Conservation (phyloP, 2,888 invertebrate genomes). For the Lasioglossum leucozonium region DNA sequence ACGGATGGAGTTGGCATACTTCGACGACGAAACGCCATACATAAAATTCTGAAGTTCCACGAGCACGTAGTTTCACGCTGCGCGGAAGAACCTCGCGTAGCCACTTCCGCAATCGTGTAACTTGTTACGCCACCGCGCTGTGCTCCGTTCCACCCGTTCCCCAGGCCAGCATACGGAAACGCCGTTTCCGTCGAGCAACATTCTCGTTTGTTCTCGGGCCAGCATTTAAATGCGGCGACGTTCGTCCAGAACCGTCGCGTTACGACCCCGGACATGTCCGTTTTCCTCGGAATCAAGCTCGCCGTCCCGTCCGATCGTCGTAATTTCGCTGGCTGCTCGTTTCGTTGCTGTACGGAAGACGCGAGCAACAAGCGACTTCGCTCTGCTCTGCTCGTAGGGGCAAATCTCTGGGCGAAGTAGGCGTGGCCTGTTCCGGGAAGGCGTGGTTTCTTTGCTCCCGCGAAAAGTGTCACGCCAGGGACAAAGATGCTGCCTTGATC, state of each 20-base stretch:
- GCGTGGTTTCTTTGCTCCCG: not conserved
- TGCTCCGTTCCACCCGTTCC: not conserved
- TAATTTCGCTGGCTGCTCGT: not conserved
- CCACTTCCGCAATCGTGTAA: slow-evolving; percentile 58
- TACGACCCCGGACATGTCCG: not conserved
- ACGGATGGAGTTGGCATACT: slow-evolving; percentile 72
- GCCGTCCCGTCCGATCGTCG: not conserved
- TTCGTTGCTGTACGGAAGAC: not conserved
- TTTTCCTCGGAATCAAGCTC: not conserved
- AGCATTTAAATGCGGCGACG: slow-evolving; percentile 22
- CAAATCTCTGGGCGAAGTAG: too few species aligned
- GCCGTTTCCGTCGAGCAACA: slow-evolving; percentile 3
- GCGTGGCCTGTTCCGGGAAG: too few species aligned
- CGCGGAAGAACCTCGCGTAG: slow-evolving; percentile 35
- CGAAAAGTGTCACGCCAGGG: not conserved
- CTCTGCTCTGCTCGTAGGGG: too few species aligned
- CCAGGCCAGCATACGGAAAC: slow-evolving; percentile 17
- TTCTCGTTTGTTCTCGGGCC: not conserved
- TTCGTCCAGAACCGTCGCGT: not conserved
- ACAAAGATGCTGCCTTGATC: not conserved
- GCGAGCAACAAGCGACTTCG: too few species aligned
- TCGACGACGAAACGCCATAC: slow-evolving; percentile 76
- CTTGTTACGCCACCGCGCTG: slow-evolving; percentile 58
- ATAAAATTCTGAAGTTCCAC: slow-evolving; percentile 77
- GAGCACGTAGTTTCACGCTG: slow-evolving; percentile 68